Base-by-base conservation (phyloP, 2,888 invertebrate species). In the Lepetodrilus schrolli region DNA sequence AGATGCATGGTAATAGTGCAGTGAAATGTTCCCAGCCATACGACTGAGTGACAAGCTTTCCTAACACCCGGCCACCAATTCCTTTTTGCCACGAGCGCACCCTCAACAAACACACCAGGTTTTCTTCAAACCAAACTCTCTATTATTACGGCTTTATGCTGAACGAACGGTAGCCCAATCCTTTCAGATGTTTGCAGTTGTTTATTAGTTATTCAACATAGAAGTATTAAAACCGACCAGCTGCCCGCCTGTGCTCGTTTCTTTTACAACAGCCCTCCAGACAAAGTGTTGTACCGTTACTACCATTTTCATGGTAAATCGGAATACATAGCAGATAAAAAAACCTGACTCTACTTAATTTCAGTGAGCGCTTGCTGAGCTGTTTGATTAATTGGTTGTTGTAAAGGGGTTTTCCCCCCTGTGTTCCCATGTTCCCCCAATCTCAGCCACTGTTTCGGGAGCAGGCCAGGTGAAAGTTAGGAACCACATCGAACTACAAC, bases 321-420 rank as follows among this genome's bases (percentile, higher is more conserved):
- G 68, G 47, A 68, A 68, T 68, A 68, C 43, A 47, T 68, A 68
- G 68, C 43, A 68, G 43, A 68, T 68, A 68, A 68, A 38, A 68
- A 68, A n/a, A n/a, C n/a, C 43, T 43, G 68, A 68, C 43, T 47
- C 43, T 68, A 68, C 68, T 68, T 68, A 68, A 68, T 68, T 68
- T 68, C 68, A 47, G 68, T 58, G 43, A 23, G 38, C 68, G 43
- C 38, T 68, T 68, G 68, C 21, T 68, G 43, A 30, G 47, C 43
- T 68, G 43, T 68, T 68, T 68, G 68, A 68, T 68, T 68, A 68
- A 68, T 68, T 68, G 68, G 58, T 30, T 58, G 58, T 58, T 58
- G 58, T 58, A 58, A n/a, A 30, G 30, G 58, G 58, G 58, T 58
- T 58, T 34, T 58, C 30, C 58, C 26, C 30, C 17, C 58, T 30